Base-by-base conservation (phyloP, 2,888 invertebrate species). In the Helicoverpa assulta region DNA sequence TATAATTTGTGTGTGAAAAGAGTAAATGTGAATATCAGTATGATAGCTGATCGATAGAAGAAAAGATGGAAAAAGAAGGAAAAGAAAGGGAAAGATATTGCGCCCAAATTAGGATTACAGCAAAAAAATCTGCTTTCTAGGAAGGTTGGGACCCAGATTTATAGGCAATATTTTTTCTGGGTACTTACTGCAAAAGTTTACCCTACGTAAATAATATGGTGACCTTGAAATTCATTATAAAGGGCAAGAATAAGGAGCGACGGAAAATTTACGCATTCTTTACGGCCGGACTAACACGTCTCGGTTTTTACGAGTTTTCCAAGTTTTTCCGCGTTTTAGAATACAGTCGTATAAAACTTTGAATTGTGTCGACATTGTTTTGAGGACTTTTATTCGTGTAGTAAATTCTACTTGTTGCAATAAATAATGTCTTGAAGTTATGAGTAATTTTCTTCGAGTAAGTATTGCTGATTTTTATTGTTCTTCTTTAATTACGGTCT, bases 261-360 rank as follows among this genome's bases (percentile, higher is more conserved):
- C 54, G 63, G 51, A 61, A 64, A 73, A 71, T 61, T 51, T 69
- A 80, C 63, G 77, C 50, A 47, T 52, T n/a, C 65, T 73, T 81
- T 82, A 81, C 54, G 53, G 33, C 66, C 57, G 40, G 33, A 29
- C 59, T 72, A 77, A 73, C 71, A 70, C 73, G 70, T 74, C 70
- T 62, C 57, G 21, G 55, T 37, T 62, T 81, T 78, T 74, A 82
- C 81, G 76, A 83, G 67, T 78, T 73, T 43, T 37, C 19, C 12
- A 54, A 78, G 64, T 78, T 82, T 81, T 75, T 47, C 61, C 63
- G 40, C 63, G 19, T 76, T 77, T 70, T 54, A 33, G 63, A 51
- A 59, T 40, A 65, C 58, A 62, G 61, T 60, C 60, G 59, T 83
- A 69, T 70, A 78, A 81, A 82, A 81, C 67, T 82, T 70, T 60